A percentile compares a stretch with the other conserved stretches of the same genome.
Evolutionary conservation across 2,888 invertebrate species (phyloP).

Genomic region (Agrochola circellaris): DNA sequence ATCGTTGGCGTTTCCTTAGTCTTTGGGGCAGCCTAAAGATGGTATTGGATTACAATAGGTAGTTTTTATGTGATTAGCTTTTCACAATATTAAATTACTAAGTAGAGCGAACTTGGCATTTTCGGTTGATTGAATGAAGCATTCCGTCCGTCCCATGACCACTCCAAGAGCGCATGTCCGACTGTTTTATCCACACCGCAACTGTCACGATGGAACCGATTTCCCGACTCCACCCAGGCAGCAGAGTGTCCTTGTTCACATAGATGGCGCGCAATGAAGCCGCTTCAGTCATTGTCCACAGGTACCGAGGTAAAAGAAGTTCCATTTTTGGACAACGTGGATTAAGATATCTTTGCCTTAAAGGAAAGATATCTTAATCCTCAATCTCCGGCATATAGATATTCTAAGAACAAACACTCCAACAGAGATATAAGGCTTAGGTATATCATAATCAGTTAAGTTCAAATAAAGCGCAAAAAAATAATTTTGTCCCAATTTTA

Average conservation of each 20-base stretch:
- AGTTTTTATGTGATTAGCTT: background rate
- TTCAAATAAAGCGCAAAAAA: background rate
- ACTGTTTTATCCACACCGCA: background rate
- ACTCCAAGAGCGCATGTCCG: background rate
- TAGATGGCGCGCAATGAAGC: background rate
- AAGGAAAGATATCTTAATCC: background rate
- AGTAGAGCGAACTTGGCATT: too few species aligned
- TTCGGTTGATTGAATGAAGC: background rate
- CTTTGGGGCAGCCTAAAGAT: background rate
- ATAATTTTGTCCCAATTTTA: background rate
- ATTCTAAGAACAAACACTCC: background rate
- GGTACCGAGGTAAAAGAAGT: background rate
- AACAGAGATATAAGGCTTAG: background rate
- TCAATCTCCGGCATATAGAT: background rate
- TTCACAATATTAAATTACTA: background rate
- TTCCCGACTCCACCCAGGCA: background rate
- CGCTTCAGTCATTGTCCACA: background rate
- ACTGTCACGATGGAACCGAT: background rate
- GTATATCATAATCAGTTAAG: background rate
- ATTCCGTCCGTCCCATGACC: background rate
- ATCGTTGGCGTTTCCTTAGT: background rate
- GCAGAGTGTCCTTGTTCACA: background rate
- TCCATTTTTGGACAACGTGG: background rate
- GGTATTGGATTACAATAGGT: background rate
- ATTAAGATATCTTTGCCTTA: too few species aligned